A percentile compares a stretch with the other conserved stretches of the same genome.
phyloP scores from a whole-genome alignment of 2,797 vertebrate genomes.

The Eremophila alpestris region DNA sequence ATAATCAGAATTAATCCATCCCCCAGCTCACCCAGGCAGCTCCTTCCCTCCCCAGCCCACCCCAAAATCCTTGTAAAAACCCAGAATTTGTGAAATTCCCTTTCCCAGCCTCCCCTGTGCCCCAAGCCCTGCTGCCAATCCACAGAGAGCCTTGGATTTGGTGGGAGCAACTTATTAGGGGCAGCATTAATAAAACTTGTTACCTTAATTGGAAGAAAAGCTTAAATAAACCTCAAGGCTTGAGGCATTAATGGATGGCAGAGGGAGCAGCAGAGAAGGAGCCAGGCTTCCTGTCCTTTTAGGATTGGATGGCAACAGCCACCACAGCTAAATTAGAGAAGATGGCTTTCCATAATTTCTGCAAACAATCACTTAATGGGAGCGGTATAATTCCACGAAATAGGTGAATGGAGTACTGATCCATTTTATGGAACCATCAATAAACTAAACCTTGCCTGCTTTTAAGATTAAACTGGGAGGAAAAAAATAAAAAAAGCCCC shows the following conservation, averaged over 20 bases:
- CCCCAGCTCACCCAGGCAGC: too few relatives aligned
- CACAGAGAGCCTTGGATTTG: background rate
- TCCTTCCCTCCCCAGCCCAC: fast-evolving
- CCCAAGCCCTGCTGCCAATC: background rate
- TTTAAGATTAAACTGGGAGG: conserved; percentile 76
- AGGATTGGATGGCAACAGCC: conserved; percentile 78
- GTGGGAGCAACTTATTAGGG: background rate
- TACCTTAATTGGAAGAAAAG: conserved; percentile 58
- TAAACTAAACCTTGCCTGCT: conserved; percentile 84
- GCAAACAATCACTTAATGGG: conserved; percentile 97
- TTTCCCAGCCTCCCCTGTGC: background rate
- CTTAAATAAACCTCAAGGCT: conserved; percentile 85
- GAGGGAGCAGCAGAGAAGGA: conserved; percentile 76
- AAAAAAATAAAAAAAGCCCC: background rate
- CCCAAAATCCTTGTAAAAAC: fast-evolving
- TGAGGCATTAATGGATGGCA: conserved; percentile 86
- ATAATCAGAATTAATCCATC: background rate
- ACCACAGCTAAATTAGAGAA: conserved; percentile 81
- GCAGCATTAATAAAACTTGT: conserved; percentile 78
- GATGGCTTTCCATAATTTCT: conserved; percentile 78
- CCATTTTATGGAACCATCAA: conserved; percentile 87
- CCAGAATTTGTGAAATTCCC: fast-evolving
- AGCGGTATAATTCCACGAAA: conserved; percentile 88
- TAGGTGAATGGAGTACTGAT: conserved; percentile 85
- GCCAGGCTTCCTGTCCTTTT: conserved; percentile 83